Percentiles rank a stretch among this genome's conserved stretches.
Evolutionary conservation across 2,797 vertebrate genomes (phyloP).

Genomic region (Poecile montanus): DNA sequence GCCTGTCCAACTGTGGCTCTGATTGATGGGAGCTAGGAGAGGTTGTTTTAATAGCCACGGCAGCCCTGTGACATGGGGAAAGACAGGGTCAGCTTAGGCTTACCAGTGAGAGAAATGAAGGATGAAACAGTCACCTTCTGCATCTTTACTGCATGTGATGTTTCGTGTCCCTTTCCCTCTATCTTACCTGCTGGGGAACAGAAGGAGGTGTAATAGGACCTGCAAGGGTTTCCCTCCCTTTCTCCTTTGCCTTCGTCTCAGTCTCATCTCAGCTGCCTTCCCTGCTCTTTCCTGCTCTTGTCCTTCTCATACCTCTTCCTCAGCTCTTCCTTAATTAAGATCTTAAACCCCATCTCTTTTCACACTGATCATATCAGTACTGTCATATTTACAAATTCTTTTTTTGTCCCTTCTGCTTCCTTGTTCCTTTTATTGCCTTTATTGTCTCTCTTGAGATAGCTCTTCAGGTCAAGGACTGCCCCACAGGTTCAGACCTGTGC

Average conservation of each 20-base stretch:
- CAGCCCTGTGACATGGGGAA: neutral
- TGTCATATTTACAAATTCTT: neutral
- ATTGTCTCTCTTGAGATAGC: neutral
- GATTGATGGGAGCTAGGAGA: slow-evolving; percentile 10
- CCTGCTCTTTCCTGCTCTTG: neutral
- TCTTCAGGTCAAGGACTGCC: neutral
- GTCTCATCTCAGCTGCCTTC: neutral
- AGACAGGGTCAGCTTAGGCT: neutral
- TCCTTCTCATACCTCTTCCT: neutral
- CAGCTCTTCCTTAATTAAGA: neutral
- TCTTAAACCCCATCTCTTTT: neutral
- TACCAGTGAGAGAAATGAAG: neutral
- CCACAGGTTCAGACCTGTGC: neutral
- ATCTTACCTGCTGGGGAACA: neutral
- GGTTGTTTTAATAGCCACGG: neutral
- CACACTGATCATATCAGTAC: neutral
- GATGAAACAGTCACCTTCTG: neutral
- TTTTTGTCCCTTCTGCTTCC: neutral
- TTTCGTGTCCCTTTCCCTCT: neutral
- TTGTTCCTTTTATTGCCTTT: neutral
- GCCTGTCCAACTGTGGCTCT: neutral
- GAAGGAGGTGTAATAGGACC: neutral
- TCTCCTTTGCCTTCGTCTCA: neutral
- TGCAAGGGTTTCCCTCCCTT: neutral
- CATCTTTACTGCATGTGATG: neutral